Evolutionary conservation across 2,113 vertebrate genomes (phyloP).

Genomic region (Halichoerus grypus): DNA sequence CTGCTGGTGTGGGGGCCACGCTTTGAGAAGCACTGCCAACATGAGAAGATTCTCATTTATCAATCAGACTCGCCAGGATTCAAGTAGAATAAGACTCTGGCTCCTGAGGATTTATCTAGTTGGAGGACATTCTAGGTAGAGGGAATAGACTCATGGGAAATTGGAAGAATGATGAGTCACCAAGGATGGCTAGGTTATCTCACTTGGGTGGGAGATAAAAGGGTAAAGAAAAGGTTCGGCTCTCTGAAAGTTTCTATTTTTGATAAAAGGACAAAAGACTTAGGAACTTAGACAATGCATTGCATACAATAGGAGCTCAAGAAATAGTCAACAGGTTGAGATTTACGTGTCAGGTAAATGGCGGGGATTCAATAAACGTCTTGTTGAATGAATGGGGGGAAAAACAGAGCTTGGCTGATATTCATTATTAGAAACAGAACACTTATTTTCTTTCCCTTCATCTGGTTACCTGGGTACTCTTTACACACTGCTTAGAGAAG

Average conservation of each 20-base stretch:
- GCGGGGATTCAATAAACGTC: neutral
- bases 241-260: neutral
- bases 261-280: neutral
- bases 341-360: neutral
- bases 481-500: neutral
- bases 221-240: neutral
- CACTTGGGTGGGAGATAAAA: neutral
- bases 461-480: neutral
- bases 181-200: neutral
- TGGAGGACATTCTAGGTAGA: neutral
- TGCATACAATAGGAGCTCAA: neutral
- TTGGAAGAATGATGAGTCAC: neutral
- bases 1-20: neutral
- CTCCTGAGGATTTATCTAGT: neutral
- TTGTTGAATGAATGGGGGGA: neutral
- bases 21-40: neutral
- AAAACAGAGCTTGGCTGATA: neutral
- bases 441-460: neutral
- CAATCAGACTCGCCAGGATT: slow-evolving; percentile 6
- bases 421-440: neutral
- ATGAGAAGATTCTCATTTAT: neutral
- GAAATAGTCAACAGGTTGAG: neutral
- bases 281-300: neutral
- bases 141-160: neutral
- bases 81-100: neutral